Conservation (phyloP, 2,888 invertebrate species). For the Rhagophthalmus giganteus region DNA sequence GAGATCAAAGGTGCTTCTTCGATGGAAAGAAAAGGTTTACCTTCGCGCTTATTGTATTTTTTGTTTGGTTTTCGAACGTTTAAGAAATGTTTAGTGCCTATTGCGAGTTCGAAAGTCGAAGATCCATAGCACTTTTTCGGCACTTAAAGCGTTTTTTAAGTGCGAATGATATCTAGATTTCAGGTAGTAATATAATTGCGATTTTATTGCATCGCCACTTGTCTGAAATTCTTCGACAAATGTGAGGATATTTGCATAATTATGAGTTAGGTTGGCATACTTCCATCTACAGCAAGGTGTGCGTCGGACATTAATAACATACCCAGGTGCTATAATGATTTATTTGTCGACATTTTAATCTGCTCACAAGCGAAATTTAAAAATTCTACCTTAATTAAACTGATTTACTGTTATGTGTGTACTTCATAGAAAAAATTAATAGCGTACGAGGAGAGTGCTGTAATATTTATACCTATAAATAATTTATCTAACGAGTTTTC, state of each 20-base stretch:
- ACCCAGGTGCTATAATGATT: constrained; percentile 42
- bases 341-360: constrained; percentile 34
- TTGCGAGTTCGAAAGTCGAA: no score
- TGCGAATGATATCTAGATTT: no score
- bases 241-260: constrained; percentile 42
- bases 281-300: constrained; percentile 37
- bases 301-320: constrained; percentile 40
- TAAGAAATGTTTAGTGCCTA: no score
- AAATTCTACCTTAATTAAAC: constrained; percentile 19
- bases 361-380: constrained; percentile 22
- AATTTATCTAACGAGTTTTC: constrained; percentile 15
- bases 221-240: constrained; percentile 31
- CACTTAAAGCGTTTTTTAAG: no score
- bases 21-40: neutral
- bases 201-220: constrained; percentile 12
- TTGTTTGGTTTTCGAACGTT: no score
- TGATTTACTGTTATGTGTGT: constrained; percentile 27
- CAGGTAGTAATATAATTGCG: no score
- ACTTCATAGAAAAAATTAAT: constrained; percentile 5
- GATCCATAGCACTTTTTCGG: no score
- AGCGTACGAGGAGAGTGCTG: no score
- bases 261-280: constrained; percentile 42
- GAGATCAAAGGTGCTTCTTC: constrained; percentile 10
- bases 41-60: neutral
- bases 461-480: constrained; percentile 10